Conservation (phyloP, 2,113 vertebrate genomes). For the Thalassarche chlororhynchos region DNA sequence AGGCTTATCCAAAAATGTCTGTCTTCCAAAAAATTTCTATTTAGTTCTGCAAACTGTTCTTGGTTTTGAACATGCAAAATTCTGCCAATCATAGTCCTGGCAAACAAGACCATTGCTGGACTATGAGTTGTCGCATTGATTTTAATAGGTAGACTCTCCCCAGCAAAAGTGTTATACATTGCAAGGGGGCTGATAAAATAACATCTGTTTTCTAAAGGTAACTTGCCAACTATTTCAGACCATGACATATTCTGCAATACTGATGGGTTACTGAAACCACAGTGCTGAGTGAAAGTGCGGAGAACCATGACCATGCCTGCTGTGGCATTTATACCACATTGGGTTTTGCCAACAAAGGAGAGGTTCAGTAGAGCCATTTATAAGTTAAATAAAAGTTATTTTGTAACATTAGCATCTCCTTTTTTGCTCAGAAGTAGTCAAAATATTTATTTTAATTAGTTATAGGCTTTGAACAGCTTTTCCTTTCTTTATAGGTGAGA, state of each 20-base stretch:
- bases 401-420: not conserved
- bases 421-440: not conserved
- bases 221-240: not conserved
- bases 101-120: not conserved
- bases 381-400: not conserved
- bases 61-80: not conserved
- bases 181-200: not conserved
- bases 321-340: not conserved
- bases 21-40: not conserved
- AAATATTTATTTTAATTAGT: not conserved
- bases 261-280: not conserved
- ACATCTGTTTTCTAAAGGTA: not conserved
- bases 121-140: not conserved
- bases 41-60: not conserved
- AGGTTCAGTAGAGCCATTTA: not conserved
- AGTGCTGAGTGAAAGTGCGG: not conserved
- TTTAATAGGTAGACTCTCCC: not conserved
- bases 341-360: not conserved
- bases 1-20: not conserved
- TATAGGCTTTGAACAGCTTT: not conserved
- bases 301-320: not conserved
- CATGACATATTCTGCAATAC: not conserved
- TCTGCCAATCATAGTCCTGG: not conserved
- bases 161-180: accelerated
- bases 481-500: not conserved